A percentile compares a stretch with the other conserved stretches of the same genome.
These are phyloP conservation scores for Papilio glaucus DNA, from an alignment of 1,140 invertebrate species.

Conservation along the genomic window DNA sequence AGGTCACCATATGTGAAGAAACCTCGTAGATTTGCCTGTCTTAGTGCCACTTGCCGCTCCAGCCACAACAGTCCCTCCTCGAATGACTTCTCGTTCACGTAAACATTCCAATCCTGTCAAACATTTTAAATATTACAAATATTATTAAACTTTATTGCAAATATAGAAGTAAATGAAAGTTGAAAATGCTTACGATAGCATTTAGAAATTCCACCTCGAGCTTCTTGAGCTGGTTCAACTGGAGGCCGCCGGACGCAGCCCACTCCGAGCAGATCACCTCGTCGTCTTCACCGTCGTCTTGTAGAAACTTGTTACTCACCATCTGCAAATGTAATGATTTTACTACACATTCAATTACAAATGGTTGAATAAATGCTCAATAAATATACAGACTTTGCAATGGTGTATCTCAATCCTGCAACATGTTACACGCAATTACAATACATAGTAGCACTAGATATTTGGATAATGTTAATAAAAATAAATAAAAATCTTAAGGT, in stretches of 20 bases:
- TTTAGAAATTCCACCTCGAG: conserved; percentile 94
- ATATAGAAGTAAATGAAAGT: not conserved
- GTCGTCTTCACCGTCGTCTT: conserved; percentile 95
- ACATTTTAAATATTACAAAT: conserved; percentile 39
- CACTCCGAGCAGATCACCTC: conserved; percentile 95
- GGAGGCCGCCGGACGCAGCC: conserved; percentile 91
- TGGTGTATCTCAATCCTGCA: no score
- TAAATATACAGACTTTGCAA: no score
- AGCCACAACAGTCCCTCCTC: conserved; percentile 85
- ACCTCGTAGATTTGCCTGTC: conserved; percentile 88
- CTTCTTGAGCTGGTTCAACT: conserved; percentile 89
- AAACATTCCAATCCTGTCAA: conserved; percentile 92
- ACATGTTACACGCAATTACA: no score
- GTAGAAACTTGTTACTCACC: conserved; percentile 97
- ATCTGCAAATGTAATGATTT: conserved; percentile 86
- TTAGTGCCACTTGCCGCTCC: conserved; percentile 88
- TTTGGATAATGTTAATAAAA: no score
- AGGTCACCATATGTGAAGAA: conserved; percentile 95
- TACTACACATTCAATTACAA: no score
- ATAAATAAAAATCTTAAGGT: no score
- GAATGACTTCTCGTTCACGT: conserved; percentile 90
- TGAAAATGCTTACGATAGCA: conserved; percentile 89
- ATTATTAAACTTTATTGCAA: not conserved
- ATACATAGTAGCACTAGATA: no score
- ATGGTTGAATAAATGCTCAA: no score